Base-by-base conservation (phyloP, 2,888 invertebrate species). In the Drosophila borborema region DNA sequence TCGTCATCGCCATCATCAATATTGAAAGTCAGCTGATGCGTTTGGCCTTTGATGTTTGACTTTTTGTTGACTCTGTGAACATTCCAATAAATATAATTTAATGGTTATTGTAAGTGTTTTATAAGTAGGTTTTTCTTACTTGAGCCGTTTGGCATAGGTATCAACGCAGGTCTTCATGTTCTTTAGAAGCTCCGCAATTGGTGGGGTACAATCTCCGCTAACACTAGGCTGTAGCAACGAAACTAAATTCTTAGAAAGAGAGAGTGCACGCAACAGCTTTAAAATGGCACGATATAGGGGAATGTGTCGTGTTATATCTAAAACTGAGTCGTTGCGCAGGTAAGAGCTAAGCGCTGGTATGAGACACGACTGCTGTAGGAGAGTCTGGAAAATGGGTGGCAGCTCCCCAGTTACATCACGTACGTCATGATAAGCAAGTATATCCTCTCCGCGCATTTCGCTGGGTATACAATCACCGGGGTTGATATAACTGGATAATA, bases 251-350 rank as follows among this genome's bases (percentile, higher is more conserved):
- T 91, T 90, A 34, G 95, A 96, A 83, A 94, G 94, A 28, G 96
- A 96, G 91, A 96, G 94, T 1, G 97, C 97, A 77, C 98, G 95
- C 73, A 98, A 94, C 76, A 97, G 94, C 81, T 96, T 96, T 83
- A 98, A 94, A 89, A 98, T 96, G 79, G 97, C 96, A 81, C 97
- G 95, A 94, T 98, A 98, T 86, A 98, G 94, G 34, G 98, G 98
- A 93, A 98, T 98, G 94, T 98, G 98, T 20, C 98, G 95, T n/a
- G 98, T 98, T 96, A 99, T 98, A 94, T 99, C 98, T 92, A 99
- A 94, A 81, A 98, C 98, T 95, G 98, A 99, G 93, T 99, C 99
- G 91, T 99, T 99, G 82, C 98, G 94, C 62, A 98, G 94, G 91
- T 99, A 98, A 0, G 98, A 98, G 88, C 97, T 97, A 34, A 98